Conservation (phyloP, 2,113 vertebrate genomes). For the Syrmaticus mikado region DNA sequence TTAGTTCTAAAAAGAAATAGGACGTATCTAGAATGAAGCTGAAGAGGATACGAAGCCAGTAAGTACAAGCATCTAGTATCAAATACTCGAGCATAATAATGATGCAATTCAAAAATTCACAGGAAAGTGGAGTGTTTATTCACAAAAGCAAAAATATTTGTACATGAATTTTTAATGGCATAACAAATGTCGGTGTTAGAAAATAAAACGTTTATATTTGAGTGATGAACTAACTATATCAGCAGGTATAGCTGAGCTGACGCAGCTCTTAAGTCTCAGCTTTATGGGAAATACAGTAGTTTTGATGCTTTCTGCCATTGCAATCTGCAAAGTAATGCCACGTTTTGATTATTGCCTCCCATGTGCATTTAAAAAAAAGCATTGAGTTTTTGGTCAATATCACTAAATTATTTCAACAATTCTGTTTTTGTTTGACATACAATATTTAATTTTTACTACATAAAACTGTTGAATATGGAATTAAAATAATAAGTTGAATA, state of each 20-base stretch:
- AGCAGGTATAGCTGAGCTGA: not conserved
- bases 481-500: conserved; percentile 36
- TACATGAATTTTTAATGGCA: conserved; percentile 26
- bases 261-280: not conserved
- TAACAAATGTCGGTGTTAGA: not conserved
- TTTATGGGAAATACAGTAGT: not conserved
- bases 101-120: not conserved
- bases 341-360: not conserved
- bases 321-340: not conserved
- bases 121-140: not conserved
- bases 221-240: conserved; percentile 14
- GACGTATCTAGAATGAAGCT: not conserved
- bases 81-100: not conserved
- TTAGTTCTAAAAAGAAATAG: not conserved
- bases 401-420: not conserved
- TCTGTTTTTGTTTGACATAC: conserved; percentile 13
- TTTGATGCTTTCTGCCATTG: not conserved
- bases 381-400: not conserved
- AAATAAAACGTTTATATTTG: not conserved
- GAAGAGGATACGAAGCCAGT: not conserved
- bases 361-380: not conserved
- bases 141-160: conserved; percentile 20
- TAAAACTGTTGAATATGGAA: not conserved
- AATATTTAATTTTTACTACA: conserved; percentile 41
- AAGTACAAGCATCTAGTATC: not conserved